These are phyloP conservation scores for Ammodytes marinus DNA, from an alignment of 2,113 vertebrate species.

Conservation along the genomic window DNA sequence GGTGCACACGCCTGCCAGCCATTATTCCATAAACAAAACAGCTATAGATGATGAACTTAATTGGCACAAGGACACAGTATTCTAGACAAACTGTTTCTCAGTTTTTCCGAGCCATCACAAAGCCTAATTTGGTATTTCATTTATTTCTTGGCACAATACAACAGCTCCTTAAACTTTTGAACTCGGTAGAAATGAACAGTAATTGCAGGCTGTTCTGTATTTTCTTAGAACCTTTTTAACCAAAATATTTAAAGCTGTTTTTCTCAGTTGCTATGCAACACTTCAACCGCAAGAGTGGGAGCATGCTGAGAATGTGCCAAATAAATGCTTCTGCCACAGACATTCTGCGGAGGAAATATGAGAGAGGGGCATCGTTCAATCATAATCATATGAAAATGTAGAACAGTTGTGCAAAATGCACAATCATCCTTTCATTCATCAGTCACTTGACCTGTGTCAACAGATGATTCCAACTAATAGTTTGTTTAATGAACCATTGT, in stretches of 20 bases:
- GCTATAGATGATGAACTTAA: conserved; percentile 65
- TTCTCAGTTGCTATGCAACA: conserved; percentile 86
- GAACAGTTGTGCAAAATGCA: conserved; percentile 65
- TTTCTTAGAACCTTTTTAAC: conserved; percentile 83
- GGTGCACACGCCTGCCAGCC: conserved; percentile 70
- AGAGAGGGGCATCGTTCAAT: conserved; percentile 65
- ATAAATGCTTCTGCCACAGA: conserved; percentile 79
- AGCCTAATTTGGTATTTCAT: conserved; percentile 77
- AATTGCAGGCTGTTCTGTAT: conserved; percentile 83
- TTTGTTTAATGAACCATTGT: conserved; percentile 68
- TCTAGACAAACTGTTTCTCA: conserved; percentile 52
- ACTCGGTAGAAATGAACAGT: conserved; percentile 81
- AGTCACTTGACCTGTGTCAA: conserved; percentile 63
- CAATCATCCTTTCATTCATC: conserved; percentile 73
- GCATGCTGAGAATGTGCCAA: conserved; percentile 81
- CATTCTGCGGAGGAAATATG: conserved; percentile 70
- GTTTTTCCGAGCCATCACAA: conserved; percentile 66
- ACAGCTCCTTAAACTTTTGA: conserved; percentile 82
- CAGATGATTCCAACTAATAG: conserved; percentile 38
- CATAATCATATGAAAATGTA: conserved; percentile 57
- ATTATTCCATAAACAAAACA: conserved; percentile 74
- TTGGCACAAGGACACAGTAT: conserved; percentile 58
- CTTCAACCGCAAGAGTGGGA: conserved; percentile 82
- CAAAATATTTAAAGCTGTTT: conserved; percentile 87
- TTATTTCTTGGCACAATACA: conserved; percentile 74